Conservation (phyloP, 1,140 invertebrate species). For the Nymphalis io region DNA sequence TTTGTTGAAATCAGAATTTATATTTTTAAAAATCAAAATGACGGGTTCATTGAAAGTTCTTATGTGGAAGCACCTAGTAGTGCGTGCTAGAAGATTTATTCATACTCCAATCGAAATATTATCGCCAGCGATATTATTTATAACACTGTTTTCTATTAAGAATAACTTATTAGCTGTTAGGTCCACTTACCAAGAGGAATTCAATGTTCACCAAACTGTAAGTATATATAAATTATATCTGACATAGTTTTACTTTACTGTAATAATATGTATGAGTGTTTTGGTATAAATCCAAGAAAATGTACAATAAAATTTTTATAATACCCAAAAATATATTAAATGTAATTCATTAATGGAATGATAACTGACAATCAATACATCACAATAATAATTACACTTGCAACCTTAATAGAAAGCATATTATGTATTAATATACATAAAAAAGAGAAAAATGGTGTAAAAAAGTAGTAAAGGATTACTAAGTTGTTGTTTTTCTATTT, state of each 20-base stretch:
- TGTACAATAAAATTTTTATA: too few species aligned
- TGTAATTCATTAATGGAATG: too few species aligned
- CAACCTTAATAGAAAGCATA: too few species aligned
- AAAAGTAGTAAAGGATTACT: too few species aligned
- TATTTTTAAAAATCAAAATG: slow-evolving; percentile 39
- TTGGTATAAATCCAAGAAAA: neutral
- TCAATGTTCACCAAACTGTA: slow-evolving; percentile 41
- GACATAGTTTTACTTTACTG: neutral
- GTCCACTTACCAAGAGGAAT: neutral
- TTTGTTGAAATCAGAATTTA: neutral
- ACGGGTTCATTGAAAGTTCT: slow-evolving; percentile 45
- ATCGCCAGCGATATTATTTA: slow-evolving; percentile 49
- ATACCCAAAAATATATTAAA: too few species aligned
- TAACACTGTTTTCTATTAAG: slow-evolving; percentile 49
- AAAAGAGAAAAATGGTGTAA: too few species aligned
- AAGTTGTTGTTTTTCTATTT: too few species aligned
- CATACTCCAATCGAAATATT: slow-evolving; percentile 52
- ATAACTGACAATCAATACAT: too few species aligned
- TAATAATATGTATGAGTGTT: neutral
- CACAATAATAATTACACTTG: too few species aligned
- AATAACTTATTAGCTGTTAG: slow-evolving; percentile 1
- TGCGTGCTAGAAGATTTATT: slow-evolving; percentile 53
- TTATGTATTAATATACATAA: too few species aligned
- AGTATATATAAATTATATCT: slow-evolving; percentile 21
- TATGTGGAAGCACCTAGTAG: slow-evolving; percentile 57